Evolutionary conservation across 1,140 invertebrate species (phyloP), one percentile per base, ranked within the genome.

Genomic region (Eubasilissa regina): DNA sequence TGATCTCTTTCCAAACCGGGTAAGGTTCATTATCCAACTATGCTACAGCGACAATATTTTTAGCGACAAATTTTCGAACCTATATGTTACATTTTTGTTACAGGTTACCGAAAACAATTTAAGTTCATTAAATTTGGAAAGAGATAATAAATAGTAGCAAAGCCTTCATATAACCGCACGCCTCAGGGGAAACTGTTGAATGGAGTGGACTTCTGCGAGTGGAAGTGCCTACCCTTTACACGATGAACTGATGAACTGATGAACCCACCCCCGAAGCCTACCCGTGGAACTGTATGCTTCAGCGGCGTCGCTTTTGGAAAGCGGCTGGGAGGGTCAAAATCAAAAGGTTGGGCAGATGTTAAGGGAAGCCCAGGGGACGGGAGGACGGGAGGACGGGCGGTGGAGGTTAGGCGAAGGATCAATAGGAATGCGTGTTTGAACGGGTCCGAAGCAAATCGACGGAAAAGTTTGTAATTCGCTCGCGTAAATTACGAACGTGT

Each of bases 371-470:
- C 17, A 15, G 55, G 4, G 55, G 55, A n/a, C 0, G 51, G 11
- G n/a, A 19, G 53, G 7, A n/a, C n/a, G n/a, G 58, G 58, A 62
- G 17, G 58, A 19, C 9, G 25, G 8, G n/a, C n/a, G n/a, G n/a
- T n/a, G n/a, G n/a, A n/a, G n/a, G n/a, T n/a, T n/a, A n/a, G n/a
- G 13, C 43, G 64, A 7, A 64, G 45, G 64, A 68, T 68, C 64
- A 68, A 68, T 68, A 47, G 64, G 44, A 68, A 8, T 19, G 15
- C 7, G 44, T 13, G 9, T 68, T 11, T 15, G 15, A 25, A 6
- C 13, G n/a, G 64, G n/a, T 13, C n/a, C n/a, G 64, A 43, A 68
- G 43, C 43, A 15, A 47, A 47, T 47, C 43, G 17, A 68, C 64
- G 64, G 64, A 47, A 68, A 68, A 47, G 44, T 47, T 45, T 44